Evolutionary conservation across 2,113 vertebrate species (phyloP).

Genomic region (Calypte anna): DNA sequence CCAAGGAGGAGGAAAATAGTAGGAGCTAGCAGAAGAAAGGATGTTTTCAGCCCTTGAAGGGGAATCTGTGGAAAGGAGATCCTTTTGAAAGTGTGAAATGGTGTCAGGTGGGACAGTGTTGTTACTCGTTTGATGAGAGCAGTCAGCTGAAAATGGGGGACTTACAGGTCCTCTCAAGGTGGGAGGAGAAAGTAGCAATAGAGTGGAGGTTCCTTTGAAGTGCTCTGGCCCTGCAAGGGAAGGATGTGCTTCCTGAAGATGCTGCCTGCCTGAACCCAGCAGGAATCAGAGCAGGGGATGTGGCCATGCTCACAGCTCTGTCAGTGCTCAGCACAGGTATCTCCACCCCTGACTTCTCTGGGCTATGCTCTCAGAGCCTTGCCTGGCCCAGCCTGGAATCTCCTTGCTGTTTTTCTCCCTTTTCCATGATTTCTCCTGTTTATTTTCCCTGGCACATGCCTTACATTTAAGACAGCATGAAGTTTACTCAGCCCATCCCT

Average conservation of each 20-base stretch:
- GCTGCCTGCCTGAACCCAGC: background rate
- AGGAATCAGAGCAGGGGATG: background rate
- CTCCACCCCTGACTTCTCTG: background rate
- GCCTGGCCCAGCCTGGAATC: background rate
- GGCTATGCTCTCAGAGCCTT: background rate
- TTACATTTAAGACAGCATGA: background rate
- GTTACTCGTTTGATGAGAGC: conserved; percentile 7
- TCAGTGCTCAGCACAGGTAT: background rate
- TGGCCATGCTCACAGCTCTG: background rate
- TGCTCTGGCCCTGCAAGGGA: background rate
- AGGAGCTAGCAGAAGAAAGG: conserved; percentile 9
- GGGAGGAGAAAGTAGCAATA: background rate
- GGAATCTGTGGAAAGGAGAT: background rate
- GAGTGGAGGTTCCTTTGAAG: background rate
- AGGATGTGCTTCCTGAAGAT: background rate
- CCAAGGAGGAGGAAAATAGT: background rate
- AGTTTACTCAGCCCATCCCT: background rate
- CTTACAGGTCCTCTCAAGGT: background rate
- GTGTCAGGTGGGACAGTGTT: background rate
- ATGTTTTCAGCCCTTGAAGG: conserved; percentile 6
- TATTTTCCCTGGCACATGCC: background rate
- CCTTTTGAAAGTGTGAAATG: conserved; percentile 2
- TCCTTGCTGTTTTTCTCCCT: background rate
- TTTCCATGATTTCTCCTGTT: background rate
- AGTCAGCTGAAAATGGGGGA: background rate